Percentiles rank a stretch among this genome's conserved stretches.
Evolutionary conservation across 2,113 vertebrate genomes (phyloP).

Genomic region (Archocentrus centrarchus): DNA sequence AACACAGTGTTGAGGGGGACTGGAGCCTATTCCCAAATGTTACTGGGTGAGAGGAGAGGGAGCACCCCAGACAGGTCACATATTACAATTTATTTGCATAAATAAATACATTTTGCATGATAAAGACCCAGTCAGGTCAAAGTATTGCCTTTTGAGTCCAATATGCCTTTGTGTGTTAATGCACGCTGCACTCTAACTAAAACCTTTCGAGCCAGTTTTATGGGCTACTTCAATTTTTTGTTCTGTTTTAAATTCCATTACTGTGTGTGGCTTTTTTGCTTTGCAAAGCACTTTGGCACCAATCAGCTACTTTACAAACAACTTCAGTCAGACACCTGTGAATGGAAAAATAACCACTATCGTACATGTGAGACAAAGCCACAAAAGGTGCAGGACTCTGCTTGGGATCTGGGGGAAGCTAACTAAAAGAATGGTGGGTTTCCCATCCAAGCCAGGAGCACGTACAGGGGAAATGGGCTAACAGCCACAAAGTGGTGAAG

Average conservation of each 20-base stretch:
- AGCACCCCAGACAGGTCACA: background rate
- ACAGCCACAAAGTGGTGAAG: conserved; percentile 58
- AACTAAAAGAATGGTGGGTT: conserved; percentile 39
- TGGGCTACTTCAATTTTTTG: background rate
- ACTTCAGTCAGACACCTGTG: background rate
- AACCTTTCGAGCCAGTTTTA: background rate
- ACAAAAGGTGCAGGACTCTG: conserved; percentile 25
- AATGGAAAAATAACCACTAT: conserved; percentile 5
- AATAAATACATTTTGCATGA: background rate
- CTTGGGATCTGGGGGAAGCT: conserved; percentile 26
- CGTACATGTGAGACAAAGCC: conserved; percentile 5
- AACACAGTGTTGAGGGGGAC: background rate
- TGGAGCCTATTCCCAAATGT: background rate
- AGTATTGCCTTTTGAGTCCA: background rate
- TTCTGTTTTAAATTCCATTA: background rate
- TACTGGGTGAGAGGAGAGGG: too few relatives aligned
- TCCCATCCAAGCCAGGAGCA: conserved; percentile 58
- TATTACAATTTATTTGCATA: background rate
- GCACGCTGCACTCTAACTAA: background rate
- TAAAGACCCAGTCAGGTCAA: background rate
- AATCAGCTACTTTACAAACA: background rate
- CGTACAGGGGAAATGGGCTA: conserved; percentile 73
- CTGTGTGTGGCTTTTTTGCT: background rate
- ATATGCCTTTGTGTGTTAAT: background rate
- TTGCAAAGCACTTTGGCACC: conserved; percentile 1